phyloP scores from a whole-genome alignment of 2,888 invertebrate genomes.

The Parochlus steinenii region DNA sequence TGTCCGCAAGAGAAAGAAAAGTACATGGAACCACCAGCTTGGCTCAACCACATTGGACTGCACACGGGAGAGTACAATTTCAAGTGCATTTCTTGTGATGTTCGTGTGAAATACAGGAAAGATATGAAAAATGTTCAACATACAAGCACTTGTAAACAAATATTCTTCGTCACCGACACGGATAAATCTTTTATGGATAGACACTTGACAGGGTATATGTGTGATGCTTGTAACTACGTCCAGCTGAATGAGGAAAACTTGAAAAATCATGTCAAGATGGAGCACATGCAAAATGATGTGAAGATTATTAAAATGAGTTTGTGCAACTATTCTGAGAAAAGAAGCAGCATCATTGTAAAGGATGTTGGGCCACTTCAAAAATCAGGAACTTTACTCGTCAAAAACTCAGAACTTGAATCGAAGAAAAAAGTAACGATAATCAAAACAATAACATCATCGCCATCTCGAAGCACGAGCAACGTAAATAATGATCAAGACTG shows the following conservation, averaged over 20 bases:
- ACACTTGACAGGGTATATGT: conserved; percentile 38
- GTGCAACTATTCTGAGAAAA: too few relatives aligned
- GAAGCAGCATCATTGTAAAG: too few relatives aligned
- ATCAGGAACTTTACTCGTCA: too few relatives aligned
- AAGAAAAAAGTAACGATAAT: too few relatives aligned
- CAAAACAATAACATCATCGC: too few relatives aligned
- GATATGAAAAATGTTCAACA: conserved; percentile 14
- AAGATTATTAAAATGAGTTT: too few relatives aligned
- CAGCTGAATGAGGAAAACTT: conserved; percentile 45
- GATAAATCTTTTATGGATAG: conserved; percentile 3
- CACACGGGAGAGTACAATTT: conserved; percentile 68
- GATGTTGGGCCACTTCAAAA: too few relatives aligned
- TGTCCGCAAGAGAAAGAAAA: conserved; percentile 17
- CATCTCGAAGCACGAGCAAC: too few relatives aligned
- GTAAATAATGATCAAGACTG: too few relatives aligned
- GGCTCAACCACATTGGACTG: conserved; percentile 49
- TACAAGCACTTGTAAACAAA: conserved; percentile 13
- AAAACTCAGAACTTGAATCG: too few relatives aligned
- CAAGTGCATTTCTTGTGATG: conserved; percentile 42
- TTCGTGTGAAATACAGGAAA: conserved; percentile 12
- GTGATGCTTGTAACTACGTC: conserved; percentile 54
- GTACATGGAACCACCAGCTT: conserved; percentile 13
- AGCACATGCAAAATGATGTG: too few relatives aligned
- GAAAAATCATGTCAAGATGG: conserved; percentile 37
- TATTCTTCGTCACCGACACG: too few relatives aligned